A percentile compares a stretch with the other conserved stretches of the same genome.
phyloP scores from a whole-genome alignment of 2,113 vertebrate species.

The Scortum barcoo region DNA sequence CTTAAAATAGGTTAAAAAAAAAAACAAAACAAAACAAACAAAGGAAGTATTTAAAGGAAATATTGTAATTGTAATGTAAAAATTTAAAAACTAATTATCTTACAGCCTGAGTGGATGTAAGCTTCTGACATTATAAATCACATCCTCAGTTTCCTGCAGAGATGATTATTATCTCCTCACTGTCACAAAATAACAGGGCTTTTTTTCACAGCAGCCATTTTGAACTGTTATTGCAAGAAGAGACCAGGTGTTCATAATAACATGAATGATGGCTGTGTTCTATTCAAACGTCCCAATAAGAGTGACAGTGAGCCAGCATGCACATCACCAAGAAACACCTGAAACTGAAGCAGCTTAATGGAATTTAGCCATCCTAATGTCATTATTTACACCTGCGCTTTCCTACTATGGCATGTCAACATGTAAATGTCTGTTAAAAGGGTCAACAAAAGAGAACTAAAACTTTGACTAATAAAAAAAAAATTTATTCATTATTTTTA shows the following conservation, averaged over 20 bases:
- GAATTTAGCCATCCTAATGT: background rate
- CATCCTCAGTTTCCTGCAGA: background rate
- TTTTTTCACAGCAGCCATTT: background rate
- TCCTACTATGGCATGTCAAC: background rate
- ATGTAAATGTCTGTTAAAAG: background rate
- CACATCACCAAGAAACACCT: background rate
- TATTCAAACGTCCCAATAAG: background rate
- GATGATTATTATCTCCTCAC: background rate
- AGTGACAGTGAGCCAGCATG: background rate
- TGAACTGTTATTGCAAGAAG: background rate
- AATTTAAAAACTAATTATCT: too few relatives aligned
- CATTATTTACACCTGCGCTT: background rate
- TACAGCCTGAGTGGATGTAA: too few relatives aligned
- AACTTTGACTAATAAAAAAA: background rate
- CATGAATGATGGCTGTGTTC: background rate
- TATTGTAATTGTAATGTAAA: background rate
- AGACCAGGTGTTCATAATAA: background rate
- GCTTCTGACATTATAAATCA: too few relatives aligned
- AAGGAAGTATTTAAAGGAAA: background rate
- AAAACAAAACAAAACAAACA: too few relatives aligned
- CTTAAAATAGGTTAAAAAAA: background rate
- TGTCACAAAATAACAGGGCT: background rate
- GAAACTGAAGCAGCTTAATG: background rate
- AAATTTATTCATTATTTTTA: background rate
- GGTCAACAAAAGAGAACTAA: background rate